phyloP scores from a whole-genome alignment of 2,797 vertebrate species.

The Hyperoplus immaculatus region DNA sequence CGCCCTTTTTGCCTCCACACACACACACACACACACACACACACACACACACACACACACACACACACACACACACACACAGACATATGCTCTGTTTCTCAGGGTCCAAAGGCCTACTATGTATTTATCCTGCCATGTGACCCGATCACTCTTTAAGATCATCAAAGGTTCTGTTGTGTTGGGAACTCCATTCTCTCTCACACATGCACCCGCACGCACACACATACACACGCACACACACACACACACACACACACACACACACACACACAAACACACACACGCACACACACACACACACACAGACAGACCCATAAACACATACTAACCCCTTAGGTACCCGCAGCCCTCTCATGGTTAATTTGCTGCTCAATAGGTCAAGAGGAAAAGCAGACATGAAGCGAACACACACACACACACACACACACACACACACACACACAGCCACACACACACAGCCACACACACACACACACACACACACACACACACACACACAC shows the following conservation, averaged over 20 bases:
- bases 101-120: conserved; percentile 33
- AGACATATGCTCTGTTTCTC: conserved; percentile 67
- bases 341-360: conserved; percentile 67
- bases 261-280: conserved; percentile 39
- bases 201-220: conserved; percentile 34
- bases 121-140: conserved; percentile 75
- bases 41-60: conserved; percentile 21
- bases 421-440: conserved; percentile 9
- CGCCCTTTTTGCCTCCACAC: conserved; percentile 36
- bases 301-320: conserved; percentile 48
- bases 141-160: conserved; percentile 61
- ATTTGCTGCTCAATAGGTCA: conserved; percentile 76
- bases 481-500: conserved; percentile 39
- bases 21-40: conserved; percentile 22
- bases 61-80: conserved; percentile 24
- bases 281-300: conserved; percentile 36
- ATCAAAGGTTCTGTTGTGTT: conserved; percentile 73
- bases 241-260: conserved; percentile 36
- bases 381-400: conserved; percentile 71
- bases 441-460: conserved; percentile 9
- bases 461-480: conserved; percentile 27
- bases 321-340: conserved; percentile 50
- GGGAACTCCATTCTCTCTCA: conserved; percentile 31
- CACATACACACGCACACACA: conserved; percentile 39
- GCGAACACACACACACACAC: conserved; percentile 34